These are phyloP conservation scores for Drosophila formosana DNA, from an alignment of 2,888 invertebrate genomes.

Conservation along the genomic window DNA sequence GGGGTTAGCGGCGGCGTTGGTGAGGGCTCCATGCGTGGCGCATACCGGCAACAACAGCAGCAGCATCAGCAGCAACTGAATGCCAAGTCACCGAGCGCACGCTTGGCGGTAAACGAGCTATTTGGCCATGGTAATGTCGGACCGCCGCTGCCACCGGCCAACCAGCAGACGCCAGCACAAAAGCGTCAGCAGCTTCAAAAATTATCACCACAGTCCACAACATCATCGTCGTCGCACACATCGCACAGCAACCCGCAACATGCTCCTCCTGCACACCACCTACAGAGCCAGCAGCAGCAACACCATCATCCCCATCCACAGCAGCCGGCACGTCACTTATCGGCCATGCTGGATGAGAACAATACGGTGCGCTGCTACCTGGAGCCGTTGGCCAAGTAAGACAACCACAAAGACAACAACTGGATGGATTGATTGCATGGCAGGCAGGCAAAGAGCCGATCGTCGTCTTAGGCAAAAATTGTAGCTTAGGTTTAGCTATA, in stretches of 20 bases:
- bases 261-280: slow-evolving; percentile 55
- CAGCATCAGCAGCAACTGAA: slow-evolving; percentile 55
- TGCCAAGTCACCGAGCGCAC: slow-evolving; percentile 81
- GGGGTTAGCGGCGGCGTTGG: slow-evolving; percentile 84
- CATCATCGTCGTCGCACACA: slow-evolving; percentile 81
- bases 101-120: slow-evolving; percentile 83
- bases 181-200: slow-evolving; percentile 81
- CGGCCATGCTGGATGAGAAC: slow-evolving; percentile 93
- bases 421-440: slow-evolving; percentile 13
- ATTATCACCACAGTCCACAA: slow-evolving; percentile 82
- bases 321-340: slow-evolving; percentile 82
- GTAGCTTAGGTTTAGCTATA: slow-evolving; percentile 75
- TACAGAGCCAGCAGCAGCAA: slow-evolving; percentile 57
- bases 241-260: slow-evolving; percentile 67
- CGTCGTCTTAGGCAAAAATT: slow-evolving; percentile 76
- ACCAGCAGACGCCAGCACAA: slow-evolving; percentile 81
- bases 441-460: slow-evolving; percentile 36
- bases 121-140: slow-evolving; percentile 75
- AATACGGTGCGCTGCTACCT: slow-evolving; percentile 94
- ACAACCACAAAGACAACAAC: not conserved
- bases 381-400: slow-evolving; percentile 87
- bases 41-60: slow-evolving; percentile 62
- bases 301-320: slow-evolving; percentile 65
- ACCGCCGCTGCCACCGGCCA: slow-evolving; percentile 83
- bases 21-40: slow-evolving; percentile 82